A percentile compares a stretch with the other conserved stretches of the same genome.
phyloP scores from a whole-genome alignment of 23 tunicate species.

The Ascidia mentula region DNA sequence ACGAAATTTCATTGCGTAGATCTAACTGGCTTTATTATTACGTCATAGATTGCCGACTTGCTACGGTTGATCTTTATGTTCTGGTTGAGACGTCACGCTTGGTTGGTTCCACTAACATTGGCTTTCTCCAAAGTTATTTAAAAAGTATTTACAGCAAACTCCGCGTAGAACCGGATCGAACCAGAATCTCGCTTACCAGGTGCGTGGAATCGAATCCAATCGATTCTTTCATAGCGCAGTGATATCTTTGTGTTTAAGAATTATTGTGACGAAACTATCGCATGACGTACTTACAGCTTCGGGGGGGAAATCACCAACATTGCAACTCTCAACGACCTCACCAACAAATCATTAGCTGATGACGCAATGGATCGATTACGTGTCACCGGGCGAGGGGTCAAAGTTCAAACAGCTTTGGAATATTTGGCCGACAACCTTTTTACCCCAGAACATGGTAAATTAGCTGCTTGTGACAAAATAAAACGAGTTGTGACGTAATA shows the following conservation, averaged over 20 bases:
- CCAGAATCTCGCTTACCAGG: conserved; percentile 8
- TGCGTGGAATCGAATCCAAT: not conserved
- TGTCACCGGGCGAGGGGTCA: conserved; percentile 8
- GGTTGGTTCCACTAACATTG: conserved; percentile 3
- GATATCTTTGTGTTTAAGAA: too few relatives aligned
- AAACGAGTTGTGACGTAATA: not conserved
- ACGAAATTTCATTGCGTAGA: too few relatives aligned
- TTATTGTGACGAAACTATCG: not conserved
- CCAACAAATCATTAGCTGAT: not conserved
- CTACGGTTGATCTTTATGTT: conserved; percentile 1
- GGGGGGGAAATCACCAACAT: conserved; percentile 9
- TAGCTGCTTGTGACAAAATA: not conserved
- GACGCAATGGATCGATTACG: not conserved
- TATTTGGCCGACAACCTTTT: not conserved
- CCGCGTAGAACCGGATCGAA: not conserved
- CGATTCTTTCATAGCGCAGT: too few relatives aligned
- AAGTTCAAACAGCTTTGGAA: not conserved
- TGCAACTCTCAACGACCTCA: not conserved
- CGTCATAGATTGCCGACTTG: not conserved
- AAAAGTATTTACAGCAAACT: not conserved
- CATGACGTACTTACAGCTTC: not conserved
- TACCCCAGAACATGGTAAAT: conserved; percentile 7
- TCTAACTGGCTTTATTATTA: not conserved
- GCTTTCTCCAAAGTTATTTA: not conserved
- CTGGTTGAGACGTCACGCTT: not conserved